Evolutionary conservation across 2,113 vertebrate genomes (phyloP).

Genomic region (Spermophilus dauricus): DNA sequence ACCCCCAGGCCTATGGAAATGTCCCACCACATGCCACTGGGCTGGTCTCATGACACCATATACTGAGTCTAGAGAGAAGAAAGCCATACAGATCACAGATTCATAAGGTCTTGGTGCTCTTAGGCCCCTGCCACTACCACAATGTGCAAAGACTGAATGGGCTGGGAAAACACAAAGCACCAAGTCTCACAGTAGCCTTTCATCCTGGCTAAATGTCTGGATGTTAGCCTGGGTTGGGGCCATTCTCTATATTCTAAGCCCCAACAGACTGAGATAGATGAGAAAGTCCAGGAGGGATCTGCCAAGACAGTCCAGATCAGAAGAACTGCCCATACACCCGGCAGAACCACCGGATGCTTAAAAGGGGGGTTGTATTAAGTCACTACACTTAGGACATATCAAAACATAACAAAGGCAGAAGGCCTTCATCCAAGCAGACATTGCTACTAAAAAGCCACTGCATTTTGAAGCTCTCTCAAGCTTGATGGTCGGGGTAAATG

Average conservation of each 20-base stretch:
- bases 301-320: not conserved
- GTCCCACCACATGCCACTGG: not conserved
- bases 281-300: not conserved
- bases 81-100: not conserved
- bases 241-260: not conserved
- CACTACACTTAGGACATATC: not conserved
- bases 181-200: not conserved
- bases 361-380: not conserved
- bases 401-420: not conserved
- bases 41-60: not conserved
- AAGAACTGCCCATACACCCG: not conserved
- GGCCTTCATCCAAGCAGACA: not conserved
- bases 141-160: not conserved
- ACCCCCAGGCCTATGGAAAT: not conserved
- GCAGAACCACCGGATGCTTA: not conserved
- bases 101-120: not conserved
- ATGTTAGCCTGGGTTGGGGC: not conserved
- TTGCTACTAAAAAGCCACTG: not conserved
- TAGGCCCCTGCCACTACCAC: no score
- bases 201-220: not conserved
- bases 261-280: not conserved
- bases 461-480: not conserved
- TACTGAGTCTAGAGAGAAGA: not conserved
- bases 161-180: not conserved
- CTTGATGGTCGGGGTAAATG: not conserved